Evolutionary conservation across 2,888 invertebrate species (phyloP), one percentile per base, ranked within the genome.

Genomic region (Apamea crenata): DNA sequence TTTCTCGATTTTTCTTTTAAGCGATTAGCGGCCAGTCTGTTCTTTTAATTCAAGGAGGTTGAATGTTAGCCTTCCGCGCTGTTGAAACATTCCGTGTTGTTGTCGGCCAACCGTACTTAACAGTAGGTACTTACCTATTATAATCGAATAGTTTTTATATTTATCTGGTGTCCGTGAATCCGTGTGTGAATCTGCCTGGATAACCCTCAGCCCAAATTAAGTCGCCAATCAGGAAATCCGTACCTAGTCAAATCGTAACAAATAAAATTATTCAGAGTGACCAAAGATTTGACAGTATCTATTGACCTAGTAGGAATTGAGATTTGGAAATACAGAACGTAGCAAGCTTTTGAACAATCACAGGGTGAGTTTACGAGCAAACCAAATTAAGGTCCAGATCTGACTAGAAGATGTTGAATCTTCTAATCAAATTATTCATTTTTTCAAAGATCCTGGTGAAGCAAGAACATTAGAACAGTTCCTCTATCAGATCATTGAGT

Each of bases 1-100:
- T 36, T 87, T 74, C 80, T 87, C 68, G 87, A 83, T 69, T 80
- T 75, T 85, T 74, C 71, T 84, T 65, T 53, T 21, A 70, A 50
- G 29, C 25, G 44, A 72, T 72, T 53, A 74, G 44, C 47, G 56
- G 53, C 25, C 36, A 72, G 86, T 82, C 29, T 29, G 29, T 69
- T 61, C 10, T 50, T 68, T 68, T 65, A 53, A 61, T 81, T 74
- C 69, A 85, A 82, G 68, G 72, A 72, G 66, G 44, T 63, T 56
- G 80, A 67, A 80, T 84, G 66, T 84, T 63, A 50, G 32, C 21
- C 36, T 84, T 65, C 59, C 59, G 80, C 44, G 50, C 59, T 44
- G 70, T 67, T 71, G 36, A 53, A 67, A 70, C 6, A 36, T 77
- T 61, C 68, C 83, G 61, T 16, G 21, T 70, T 59, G 32, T 36